Base-by-base conservation (phyloP, 2,797 vertebrate species). In the Hydrophis major region DNA sequence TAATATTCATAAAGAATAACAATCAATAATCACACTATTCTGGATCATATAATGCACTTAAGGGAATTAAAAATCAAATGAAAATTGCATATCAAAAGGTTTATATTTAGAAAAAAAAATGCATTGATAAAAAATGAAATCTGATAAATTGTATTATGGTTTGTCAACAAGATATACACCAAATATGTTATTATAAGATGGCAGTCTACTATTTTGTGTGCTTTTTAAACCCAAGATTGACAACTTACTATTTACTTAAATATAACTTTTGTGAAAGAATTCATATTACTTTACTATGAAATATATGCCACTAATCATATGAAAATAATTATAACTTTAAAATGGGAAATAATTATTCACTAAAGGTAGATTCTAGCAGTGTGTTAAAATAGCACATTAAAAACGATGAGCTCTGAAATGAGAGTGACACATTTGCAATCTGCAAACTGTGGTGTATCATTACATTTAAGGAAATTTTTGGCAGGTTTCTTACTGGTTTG, bases 301-400 rank as follows among this genome's bases (percentile, higher is more conserved):
- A 91, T 90, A 86, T 56, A 63, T 87, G 60, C 60, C 90, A 93
- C 92, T 88, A 66, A 90, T 93, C 89, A 74, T 87, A 59, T 74
- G 88, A 57, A 86, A 93, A 78, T 91, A 61, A 88, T 74, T 89
- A 87, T 69, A 91, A 83, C 69, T 91, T 56, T 91, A 89, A 83
- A 91, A 91, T 86, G 90, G 86, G 87, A 93, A 89, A 59, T 47
- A 91, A 91, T 88, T 93, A 83, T 91, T 89, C 90, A 91, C 61
- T 91, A 89, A 93, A 63, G 14, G 37, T 57, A 63, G 69, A 86
- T 93, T 89, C 66, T 61, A 89, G 69, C 57, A 89, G 69, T 78
- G 61, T 88, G 20, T 89, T 88, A 88, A 88, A 66, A 86, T 90
- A 89, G 87, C 90, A 91, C 69, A 86, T 91, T 83, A 78, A 56